Evolutionary conservation across 2,113 vertebrate species (phyloP).

Genomic region (Callithrix jacchus): DNA sequence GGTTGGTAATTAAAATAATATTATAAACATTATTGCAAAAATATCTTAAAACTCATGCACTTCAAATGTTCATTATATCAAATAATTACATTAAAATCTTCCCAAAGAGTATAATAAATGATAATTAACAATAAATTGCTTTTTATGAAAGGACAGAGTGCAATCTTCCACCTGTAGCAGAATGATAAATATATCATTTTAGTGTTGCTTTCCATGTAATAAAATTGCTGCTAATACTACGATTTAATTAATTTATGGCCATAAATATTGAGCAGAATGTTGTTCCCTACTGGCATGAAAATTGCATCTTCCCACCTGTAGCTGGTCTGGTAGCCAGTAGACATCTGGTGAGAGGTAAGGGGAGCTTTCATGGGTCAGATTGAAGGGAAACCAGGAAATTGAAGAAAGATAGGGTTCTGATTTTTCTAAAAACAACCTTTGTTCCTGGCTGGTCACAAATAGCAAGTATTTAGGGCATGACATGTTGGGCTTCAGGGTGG

Average conservation of each 20-base stretch:
- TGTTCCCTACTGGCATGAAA: conserved; percentile 34
- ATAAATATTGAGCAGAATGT: conserved; percentile 65
- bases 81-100: conserved; percentile 70
- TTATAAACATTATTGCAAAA: conserved; percentile 28
- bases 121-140: conserved; percentile 67
- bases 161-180: conserved; percentile 45
- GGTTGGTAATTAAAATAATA: conserved; percentile 46
- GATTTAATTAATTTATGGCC: conserved; percentile 71
- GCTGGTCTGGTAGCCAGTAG: background rate
- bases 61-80: conserved; percentile 50
- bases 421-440: background rate
- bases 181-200: conserved; percentile 59
- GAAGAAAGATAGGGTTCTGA: background rate
- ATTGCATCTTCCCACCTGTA: conserved; percentile 12
- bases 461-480: background rate
- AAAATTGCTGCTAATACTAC: conserved; percentile 61
- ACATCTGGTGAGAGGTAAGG: background rate
- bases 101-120: conserved; percentile 64
- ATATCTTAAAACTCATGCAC: conserved; percentile 24
- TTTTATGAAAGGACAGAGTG: conserved; percentile 59
- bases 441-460: too few relatives aligned
- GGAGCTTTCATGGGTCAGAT: background rate
- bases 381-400: background rate
- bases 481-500: background rate
- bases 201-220: conserved; percentile 65